These are phyloP conservation scores for Paracyclopina nana DNA, from an alignment of 1,140 invertebrate species.

Conservation along the genomic window DNA sequence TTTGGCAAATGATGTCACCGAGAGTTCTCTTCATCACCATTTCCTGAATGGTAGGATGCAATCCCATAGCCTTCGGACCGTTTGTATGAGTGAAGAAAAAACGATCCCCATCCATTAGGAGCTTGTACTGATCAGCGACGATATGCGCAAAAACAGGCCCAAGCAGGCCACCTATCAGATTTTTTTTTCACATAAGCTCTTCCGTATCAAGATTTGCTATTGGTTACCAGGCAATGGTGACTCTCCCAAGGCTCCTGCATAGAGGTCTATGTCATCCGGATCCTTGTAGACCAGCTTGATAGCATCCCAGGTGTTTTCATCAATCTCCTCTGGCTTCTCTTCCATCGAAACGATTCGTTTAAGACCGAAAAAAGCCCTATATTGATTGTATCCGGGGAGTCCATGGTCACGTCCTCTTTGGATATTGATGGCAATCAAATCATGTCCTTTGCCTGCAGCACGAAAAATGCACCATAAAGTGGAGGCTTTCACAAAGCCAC, in stretches of 20 bases:
- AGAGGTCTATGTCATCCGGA: constrained; percentile 1
- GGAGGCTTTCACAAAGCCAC: too few relatives aligned
- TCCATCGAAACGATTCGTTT: not conserved
- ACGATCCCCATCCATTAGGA: not conserved
- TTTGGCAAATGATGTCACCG: constrained; percentile 2
- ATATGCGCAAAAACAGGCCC: not conserved
- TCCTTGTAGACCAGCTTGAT: not conserved
- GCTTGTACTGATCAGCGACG: not conserved
- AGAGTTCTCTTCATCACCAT: constrained; percentile 1
- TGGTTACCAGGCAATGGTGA: not conserved
- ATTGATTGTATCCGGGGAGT: not conserved
- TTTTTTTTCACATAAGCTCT: too few relatives aligned
- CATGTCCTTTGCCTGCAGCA: too few relatives aligned
- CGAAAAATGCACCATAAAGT: too few relatives aligned
- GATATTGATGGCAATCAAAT: not conserved
- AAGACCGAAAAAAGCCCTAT: not conserved
- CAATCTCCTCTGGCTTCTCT: not conserved
- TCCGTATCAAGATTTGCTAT: too few relatives aligned
- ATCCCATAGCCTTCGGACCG: not conserved
- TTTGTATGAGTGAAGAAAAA: not conserved
- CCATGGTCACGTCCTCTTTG: not conserved
- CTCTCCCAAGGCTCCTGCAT: not conserved
- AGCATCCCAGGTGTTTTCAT: not conserved
- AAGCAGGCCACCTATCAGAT: not conserved
- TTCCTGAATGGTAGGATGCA: not conserved